A percentile compares a stretch with the other conserved stretches of the same genome.
These are phyloP conservation scores for Furcula furcula DNA, from an alignment of 2,888 invertebrate species.

Conservation along the genomic window DNA sequence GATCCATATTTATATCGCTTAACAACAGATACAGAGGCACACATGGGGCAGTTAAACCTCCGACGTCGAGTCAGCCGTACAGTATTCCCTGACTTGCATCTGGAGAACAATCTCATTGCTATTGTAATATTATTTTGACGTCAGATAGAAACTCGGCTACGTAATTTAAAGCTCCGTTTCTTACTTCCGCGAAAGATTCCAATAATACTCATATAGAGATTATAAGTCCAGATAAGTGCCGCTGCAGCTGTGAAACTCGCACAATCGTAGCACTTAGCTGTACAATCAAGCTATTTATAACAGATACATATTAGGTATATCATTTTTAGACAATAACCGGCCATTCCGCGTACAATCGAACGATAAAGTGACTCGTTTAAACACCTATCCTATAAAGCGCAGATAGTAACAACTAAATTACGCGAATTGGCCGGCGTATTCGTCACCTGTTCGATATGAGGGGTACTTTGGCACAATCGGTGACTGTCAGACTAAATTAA, in stretches of 20 bases:
- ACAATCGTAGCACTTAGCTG: constrained; percentile 28
- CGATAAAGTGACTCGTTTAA: background rate
- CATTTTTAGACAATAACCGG: constrained; percentile 12
- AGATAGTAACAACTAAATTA: background rate
- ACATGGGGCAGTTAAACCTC: no score
- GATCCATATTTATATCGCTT: no score
- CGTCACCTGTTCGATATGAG: constrained; percentile 24
- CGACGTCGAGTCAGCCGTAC: no score
- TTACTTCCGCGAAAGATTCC: no score
- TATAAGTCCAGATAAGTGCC: no score
- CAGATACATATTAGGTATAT: constrained; percentile 15
- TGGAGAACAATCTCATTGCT: no score
- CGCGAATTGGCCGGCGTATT: constrained; percentile 16
- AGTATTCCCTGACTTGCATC: no score
- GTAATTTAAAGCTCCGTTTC: no score
- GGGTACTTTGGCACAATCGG: constrained; percentile 58
- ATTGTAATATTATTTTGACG: no score
- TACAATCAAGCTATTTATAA: constrained; percentile 38
- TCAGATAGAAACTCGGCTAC: no score
- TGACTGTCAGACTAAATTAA: constrained; percentile 43
- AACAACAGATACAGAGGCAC: no score
- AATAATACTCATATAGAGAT: no score
- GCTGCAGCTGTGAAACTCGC: background rate
- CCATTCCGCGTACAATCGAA: constrained; percentile 3
- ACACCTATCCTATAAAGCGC: background rate